These are phyloP conservation scores for Laothoe populi DNA, from an alignment of 2,888 invertebrate genomes.

Conservation along the genomic window DNA sequence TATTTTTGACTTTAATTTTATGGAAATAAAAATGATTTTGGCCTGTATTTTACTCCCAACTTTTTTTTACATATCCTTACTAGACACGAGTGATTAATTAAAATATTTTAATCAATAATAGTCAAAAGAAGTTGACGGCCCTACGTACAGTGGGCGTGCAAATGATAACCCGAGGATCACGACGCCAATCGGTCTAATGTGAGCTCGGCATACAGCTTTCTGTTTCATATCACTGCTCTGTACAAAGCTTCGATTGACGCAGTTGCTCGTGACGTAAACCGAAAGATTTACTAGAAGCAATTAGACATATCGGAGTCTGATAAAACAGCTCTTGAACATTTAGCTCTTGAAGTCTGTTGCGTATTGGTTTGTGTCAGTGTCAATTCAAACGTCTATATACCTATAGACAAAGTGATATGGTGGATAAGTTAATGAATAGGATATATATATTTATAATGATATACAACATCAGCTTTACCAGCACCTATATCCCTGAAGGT, in stretches of 20 bases:
- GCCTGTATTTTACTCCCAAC: too few species aligned
- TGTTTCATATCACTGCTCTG: constrained; percentile 15
- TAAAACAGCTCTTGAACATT: constrained; percentile 19
- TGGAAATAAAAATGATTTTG: too few species aligned
- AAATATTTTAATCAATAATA: background rate
- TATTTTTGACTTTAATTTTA: too few species aligned
- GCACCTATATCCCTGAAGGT: background rate
- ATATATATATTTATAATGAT: too few species aligned
- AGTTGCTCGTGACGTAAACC: constrained; percentile 19
- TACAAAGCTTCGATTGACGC: constrained; percentile 18
- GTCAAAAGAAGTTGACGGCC: background rate
- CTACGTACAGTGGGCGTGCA: constrained; percentile 47
- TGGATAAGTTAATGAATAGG: background rate
- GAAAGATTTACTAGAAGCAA: constrained; percentile 22
- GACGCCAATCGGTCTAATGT: constrained; percentile 69
- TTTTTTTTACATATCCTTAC: too few species aligned
- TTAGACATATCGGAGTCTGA: background rate
- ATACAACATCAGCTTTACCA: background rate
- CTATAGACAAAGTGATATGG: background rate
- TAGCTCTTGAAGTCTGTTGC: background rate
- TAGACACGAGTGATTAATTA: too few species aligned
- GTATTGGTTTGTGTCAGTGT: background rate
- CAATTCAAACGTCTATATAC: background rate
- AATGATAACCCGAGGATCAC: constrained; percentile 68
- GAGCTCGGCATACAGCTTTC: constrained; percentile 39